phyloP scores from a whole-genome alignment of 2,888 invertebrate species.

The Athrips mouffetella region DNA sequence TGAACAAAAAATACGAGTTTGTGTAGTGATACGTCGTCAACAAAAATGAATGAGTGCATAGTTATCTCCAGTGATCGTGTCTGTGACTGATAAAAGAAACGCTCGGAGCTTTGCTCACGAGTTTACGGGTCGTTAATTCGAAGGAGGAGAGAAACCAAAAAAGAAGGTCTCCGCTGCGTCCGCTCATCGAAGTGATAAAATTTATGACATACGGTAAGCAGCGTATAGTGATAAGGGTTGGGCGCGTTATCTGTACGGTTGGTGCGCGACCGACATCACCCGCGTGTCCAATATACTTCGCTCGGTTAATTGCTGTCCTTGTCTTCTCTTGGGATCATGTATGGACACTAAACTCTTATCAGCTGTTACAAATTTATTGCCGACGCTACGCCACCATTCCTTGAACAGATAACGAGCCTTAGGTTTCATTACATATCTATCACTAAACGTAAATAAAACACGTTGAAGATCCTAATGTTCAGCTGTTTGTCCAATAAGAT shows the following conservation, averaged over 20 bases:
- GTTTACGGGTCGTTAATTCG: slow-evolving; percentile 71
- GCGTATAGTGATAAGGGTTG: slow-evolving; percentile 67
- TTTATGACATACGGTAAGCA: slow-evolving; percentile 76
- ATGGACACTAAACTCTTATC: slow-evolving; percentile 37
- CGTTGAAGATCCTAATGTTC: not conserved
- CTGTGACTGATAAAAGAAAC: slow-evolving; percentile 63
- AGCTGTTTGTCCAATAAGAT: not conserved
- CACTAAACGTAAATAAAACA: too few relatives aligned
- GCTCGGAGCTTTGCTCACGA: slow-evolving; percentile 55
- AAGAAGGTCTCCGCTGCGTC: slow-evolving; percentile 58
- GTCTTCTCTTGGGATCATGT: slow-evolving; percentile 30
- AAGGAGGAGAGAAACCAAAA: slow-evolving; percentile 54
- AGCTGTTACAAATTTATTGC: slow-evolving; percentile 38
- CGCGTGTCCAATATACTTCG: slow-evolving; percentile 32
- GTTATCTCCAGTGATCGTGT: slow-evolving; percentile 56
- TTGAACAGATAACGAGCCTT: slow-evolving; percentile 1
- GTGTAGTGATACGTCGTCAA: slow-evolving; percentile 43
- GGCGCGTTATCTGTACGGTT: slow-evolving; percentile 52
- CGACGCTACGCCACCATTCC: slow-evolving; percentile 24
- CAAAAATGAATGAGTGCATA: slow-evolving; percentile 37
- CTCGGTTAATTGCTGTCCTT: slow-evolving; percentile 41
- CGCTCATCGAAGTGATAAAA: slow-evolving; percentile 72
- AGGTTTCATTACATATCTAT: not conserved
- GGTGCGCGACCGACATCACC: slow-evolving; percentile 35
- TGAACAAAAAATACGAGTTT: slow-evolving; percentile 10